Conservation (phyloP, 1,140 invertebrate species). For the Lepidurus apus region DNA sequence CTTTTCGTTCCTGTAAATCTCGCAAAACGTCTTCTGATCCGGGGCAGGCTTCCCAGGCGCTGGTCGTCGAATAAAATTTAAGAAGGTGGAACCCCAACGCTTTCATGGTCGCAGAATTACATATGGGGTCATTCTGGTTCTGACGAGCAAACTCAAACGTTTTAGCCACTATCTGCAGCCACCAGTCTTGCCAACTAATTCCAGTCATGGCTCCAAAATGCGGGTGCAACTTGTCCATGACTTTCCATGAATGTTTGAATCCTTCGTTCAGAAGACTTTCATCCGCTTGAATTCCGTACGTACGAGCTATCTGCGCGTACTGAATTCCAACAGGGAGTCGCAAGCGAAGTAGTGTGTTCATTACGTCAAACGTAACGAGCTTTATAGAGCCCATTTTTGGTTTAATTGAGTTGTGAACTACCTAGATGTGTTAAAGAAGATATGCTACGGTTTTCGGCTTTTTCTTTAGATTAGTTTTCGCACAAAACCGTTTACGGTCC, state of each 20-base stretch:
- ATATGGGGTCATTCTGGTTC: conserved; percentile 25
- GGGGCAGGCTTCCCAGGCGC: conserved; percentile 63
- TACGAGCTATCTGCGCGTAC: conserved; percentile 1
- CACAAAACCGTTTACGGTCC: no score
- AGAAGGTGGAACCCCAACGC: conserved; percentile 58
- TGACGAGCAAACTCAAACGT: conserved; percentile 52
- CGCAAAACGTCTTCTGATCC: conserved; percentile 59
- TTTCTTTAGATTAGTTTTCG: no score
- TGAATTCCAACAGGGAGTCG: background rate
- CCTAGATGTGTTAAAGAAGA: no score
- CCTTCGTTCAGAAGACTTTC: background rate
- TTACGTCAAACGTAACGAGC: conserved; percentile 28
- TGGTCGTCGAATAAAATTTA: conserved; percentile 56
- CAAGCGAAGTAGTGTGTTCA: conserved; percentile 26
- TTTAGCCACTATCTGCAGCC: conserved; percentile 60
- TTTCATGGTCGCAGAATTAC: conserved; percentile 41
- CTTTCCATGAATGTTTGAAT: conserved; percentile 46
- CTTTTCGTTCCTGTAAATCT: conserved; percentile 47
- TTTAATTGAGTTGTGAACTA: background rate
- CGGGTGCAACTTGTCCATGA: conserved; percentile 61
- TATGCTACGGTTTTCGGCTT: no score
- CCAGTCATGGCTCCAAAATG: conserved; percentile 67
- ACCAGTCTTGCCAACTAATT: conserved; percentile 74
- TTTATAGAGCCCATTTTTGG: background rate
- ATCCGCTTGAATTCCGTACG: conserved; percentile 9